A percentile compares a stretch with the other conserved stretches of the same genome.
phyloP scores from a whole-genome alignment of 1,140 invertebrate species.

The Patella vulgata region DNA sequence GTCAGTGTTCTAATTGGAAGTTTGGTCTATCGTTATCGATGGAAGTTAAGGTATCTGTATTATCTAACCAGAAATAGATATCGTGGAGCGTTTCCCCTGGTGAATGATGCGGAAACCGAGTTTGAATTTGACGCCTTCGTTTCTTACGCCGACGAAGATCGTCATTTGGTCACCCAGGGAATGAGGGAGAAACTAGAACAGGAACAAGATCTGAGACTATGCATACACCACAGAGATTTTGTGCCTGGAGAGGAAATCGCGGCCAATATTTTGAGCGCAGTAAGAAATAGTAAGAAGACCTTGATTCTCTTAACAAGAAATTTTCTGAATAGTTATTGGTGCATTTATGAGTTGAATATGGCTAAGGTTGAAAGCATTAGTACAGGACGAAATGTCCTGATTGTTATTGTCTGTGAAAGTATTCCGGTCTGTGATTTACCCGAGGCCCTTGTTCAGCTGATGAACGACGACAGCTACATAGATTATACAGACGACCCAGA shows the following conservation, averaged over 20 bases:
- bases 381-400: conserved; percentile 33
- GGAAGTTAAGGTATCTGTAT: conserved; percentile 31
- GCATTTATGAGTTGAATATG: conserved; percentile 74
- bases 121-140: conserved; percentile 43
- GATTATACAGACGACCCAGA: conserved; percentile 30
- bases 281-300: conserved; percentile 74
- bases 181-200: conserved; percentile 28
- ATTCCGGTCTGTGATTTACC: conserved; percentile 28
- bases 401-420: conserved; percentile 39
- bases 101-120: neutral
- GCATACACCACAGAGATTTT: conserved; percentile 50
- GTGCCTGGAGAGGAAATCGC: conserved; percentile 66
- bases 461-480: conserved; percentile 35
- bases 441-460: conserved; percentile 31
- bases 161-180: conserved; percentile 24
- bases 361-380: conserved; percentile 45
- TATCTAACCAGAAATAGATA: conserved; percentile 20
- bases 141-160: conserved; percentile 36
- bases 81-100: neutral
- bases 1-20: conserved; percentile 15
- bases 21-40: conserved; percentile 25
- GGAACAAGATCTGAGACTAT: conserved; percentile 25
- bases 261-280: conserved; percentile 73
- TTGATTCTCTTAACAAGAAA: conserved; percentile 73
- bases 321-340: conserved; percentile 76